Base-by-base conservation (phyloP, 2,888 invertebrate species). In the Cabera pusaria region DNA sequence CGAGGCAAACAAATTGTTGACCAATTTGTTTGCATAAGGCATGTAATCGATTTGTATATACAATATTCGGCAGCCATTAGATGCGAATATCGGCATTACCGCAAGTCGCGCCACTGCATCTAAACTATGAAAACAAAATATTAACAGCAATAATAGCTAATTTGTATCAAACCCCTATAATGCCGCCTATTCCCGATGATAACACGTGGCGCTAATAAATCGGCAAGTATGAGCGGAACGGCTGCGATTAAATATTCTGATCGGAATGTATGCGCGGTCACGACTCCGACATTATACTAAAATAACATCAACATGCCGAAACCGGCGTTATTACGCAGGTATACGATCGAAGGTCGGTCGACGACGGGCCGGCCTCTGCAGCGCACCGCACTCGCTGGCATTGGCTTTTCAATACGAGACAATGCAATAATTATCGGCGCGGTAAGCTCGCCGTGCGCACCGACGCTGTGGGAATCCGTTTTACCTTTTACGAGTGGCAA, bases 241-340 rank as follows among this genome's bases (percentile, higher is more conserved):
- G 60, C 64, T 67, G 62, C 56, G 56, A 60, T 52, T 63, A 59
- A 63, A 67, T 66, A 63, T 61, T 54, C 28, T 37, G 21, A 45
- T 46, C 36, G 31, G 33, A 59, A 67, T 62, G 62, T 73, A 75
- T 75, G 76, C 74, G 68, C 63, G 70, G 76, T 73, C 76, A 76
- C 73, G 76, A 52, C 50, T 60, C 60, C 53, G 60, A 61, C 60
- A 69, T 69, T 66, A 65, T 69, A 57, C 69, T 68, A 65, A 59
- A 59, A 64, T 54, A 64, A 56, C 22, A 20, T 6, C 21, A 6
- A 8, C 9, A 19, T 5, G 29, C 16, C 24, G 14, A 42, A 32
- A 22, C 6, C 9, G 22, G 7, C 41, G 33, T 23, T 47, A 45
- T 43, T 22, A 12, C 25, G 7, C 7, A 14, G 7, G 2, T 5